phyloP scores from a whole-genome alignment of 2,797 vertebrate genomes.

The Cyprinella venusta region DNA sequence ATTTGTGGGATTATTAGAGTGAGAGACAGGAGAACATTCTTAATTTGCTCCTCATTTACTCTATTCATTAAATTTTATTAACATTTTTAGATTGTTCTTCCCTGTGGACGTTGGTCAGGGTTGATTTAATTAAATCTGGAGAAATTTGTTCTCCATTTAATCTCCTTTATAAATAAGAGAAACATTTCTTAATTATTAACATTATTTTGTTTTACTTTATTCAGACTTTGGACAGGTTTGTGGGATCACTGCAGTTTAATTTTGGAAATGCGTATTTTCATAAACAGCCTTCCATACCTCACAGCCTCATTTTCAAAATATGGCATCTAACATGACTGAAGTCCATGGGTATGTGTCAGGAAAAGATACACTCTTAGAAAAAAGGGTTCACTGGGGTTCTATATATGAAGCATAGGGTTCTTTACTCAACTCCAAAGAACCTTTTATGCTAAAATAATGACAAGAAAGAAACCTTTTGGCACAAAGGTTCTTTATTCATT shows the following conservation, averaged over 20 bases:
- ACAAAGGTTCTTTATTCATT: no score
- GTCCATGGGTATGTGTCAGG: not conserved
- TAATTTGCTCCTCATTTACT: not conserved
- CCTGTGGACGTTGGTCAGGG: not conserved
- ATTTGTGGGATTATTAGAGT: not conserved
- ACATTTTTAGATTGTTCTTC: not conserved
- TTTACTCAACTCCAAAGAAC: no score
- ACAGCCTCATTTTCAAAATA: not conserved
- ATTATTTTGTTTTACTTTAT: not conserved
- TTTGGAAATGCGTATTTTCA: not conserved
- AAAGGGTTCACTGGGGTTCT: no score
- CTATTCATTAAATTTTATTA: not conserved
- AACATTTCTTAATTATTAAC: conserved; percentile 1
- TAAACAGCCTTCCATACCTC: not conserved
- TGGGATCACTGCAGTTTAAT: not conserved
- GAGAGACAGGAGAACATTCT: not conserved
- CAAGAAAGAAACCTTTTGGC: no score
- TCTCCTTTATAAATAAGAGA: not conserved
- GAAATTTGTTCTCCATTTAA: not conserved
- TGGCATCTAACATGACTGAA: not conserved
- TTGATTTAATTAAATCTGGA: not conserved
- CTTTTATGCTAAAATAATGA: no score
- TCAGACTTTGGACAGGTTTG: not conserved
- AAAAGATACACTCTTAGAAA: no score
- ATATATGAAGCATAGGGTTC: no score